Evolutionary conservation across 2,797 vertebrate species (phyloP).

Genomic region (Danio kyathit): DNA sequence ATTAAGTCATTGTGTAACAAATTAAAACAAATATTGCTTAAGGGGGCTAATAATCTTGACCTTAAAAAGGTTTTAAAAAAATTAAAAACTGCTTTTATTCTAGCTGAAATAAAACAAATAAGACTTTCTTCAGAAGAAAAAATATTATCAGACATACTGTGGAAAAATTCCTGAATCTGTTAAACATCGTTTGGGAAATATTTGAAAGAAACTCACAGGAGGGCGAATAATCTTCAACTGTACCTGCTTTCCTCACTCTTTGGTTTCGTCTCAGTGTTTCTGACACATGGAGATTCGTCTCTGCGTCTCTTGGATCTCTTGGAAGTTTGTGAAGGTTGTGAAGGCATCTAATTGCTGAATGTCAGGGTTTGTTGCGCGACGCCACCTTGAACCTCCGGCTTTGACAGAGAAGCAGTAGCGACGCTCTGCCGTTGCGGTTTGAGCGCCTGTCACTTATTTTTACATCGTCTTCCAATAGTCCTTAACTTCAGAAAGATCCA

Average conservation of each 20-base stretch:
- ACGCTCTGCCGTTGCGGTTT: slow-evolving; percentile 24
- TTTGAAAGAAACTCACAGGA: too few relatives aligned
- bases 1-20: too few relatives aligned
- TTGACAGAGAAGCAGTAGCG: slow-evolving; percentile 38
- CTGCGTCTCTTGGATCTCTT: slow-evolving; percentile 56
- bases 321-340: slow-evolving; percentile 59
- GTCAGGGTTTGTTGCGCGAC: slow-evolving; percentile 58
- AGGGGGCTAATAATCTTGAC: too few relatives aligned
- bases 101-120: too few relatives aligned
- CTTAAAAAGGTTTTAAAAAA: too few relatives aligned
- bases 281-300: slow-evolving; percentile 58
- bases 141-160: too few relatives aligned
- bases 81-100: too few relatives aligned
- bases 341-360: slow-evolving; percentile 59
- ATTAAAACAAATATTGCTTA: too few relatives aligned
- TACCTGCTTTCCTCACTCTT: background rate
- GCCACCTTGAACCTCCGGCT: slow-evolving; percentile 62
- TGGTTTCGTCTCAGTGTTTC: slow-evolving; percentile 52
- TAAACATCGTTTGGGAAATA: too few relatives aligned
- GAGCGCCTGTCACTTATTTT: slow-evolving; percentile 37
- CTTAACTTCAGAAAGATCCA: slow-evolving; percentile 26
- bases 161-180: too few relatives aligned
- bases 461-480: slow-evolving; percentile 22
- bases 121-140: too few relatives aligned
- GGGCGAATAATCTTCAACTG: background rate